Conservation (phyloP, 2,888 invertebrate genomes). For the Polymixis lichenea region DNA sequence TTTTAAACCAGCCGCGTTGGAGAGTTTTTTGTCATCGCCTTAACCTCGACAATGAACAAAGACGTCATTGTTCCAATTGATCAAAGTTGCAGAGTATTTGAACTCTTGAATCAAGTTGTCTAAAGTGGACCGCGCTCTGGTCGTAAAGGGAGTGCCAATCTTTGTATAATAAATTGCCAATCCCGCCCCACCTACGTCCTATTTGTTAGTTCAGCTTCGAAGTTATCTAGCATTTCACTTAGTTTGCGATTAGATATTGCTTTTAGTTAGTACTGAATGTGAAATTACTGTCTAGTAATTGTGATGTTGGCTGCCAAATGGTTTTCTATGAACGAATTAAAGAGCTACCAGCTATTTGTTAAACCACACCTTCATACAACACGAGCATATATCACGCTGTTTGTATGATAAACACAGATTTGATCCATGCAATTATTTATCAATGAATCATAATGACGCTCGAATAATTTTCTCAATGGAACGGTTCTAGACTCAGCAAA, state of each 20-base stretch:
- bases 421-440: conserved; percentile 53
- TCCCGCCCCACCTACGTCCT: conserved; percentile 35
- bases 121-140: conserved; percentile 32
- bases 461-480: conserved; percentile 51
- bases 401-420: conserved; percentile 47
- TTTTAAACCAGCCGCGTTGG: too few species aligned
- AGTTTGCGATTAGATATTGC: conserved; percentile 26
- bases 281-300: background rate
- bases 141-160: conserved; percentile 57
- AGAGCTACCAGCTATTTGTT: background rate
- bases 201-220: conserved; percentile 32
- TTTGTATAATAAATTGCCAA: conserved; percentile 60
- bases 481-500: conserved; percentile 39
- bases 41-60: conserved; percentile 8
- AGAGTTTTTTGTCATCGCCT: background rate
- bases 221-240: conserved; percentile 34
- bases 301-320: background rate
- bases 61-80: conserved; percentile 37
- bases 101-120: conserved; percentile 50
- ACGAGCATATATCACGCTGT: conserved; percentile 15
- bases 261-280: conserved; percentile 9
- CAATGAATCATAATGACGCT: conserved; percentile 56
- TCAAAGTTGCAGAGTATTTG: conserved; percentile 52
- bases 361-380: background rate
- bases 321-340: background rate